Base-by-base conservation (phyloP, 2,888 invertebrate species). In the Hydropsyche betteni region DNA sequence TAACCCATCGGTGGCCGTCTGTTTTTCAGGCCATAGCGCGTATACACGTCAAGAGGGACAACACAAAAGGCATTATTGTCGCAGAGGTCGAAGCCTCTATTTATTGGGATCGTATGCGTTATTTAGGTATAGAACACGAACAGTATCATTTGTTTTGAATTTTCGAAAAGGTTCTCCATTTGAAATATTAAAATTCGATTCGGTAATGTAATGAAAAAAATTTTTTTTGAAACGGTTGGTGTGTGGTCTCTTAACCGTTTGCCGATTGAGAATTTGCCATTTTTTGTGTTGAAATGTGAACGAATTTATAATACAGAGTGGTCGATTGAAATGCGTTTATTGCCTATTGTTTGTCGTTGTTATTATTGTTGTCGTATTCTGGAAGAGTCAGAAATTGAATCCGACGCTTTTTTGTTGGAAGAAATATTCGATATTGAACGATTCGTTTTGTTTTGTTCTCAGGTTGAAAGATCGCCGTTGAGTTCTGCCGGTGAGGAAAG, bases 391-490 rank as follows among this genome's bases (percentile, higher is more conserved):
- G 34, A 64, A 64, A 64, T 64, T 64, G 36, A 6, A 55, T 55
- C 12, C 44, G 44, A 14, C 8, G 16, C 55, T 55, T 16, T 55
- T 55, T 55, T 55, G 5, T 12, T n/a, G 6, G 12, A 55, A 51
- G n/a, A 51, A 51, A 51, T 51, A 51, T 51, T 51, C 44, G 10
- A 44, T 55, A 14, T 55, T n/a, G 1, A n/a, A 55, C 16, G 3
- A 2, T 55, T 55, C 4, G 55, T n/a, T 77, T 74, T 70, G 78
- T 75, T 70, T 73, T 82, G 80, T 75, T 81, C 80, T 0, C 82
- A 88, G 88, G 86, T 87, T 52, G 87, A 87, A 77, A 87, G 87
- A 71, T 84, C 86, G 6, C 86, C 87, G 0, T 16, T 78, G 75
- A 78, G 78, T 24, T 79, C 79, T 1, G 79, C 74, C 2, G 87